Conservation (phyloP, 2,888 invertebrate species). For the Acleris laterana region DNA sequence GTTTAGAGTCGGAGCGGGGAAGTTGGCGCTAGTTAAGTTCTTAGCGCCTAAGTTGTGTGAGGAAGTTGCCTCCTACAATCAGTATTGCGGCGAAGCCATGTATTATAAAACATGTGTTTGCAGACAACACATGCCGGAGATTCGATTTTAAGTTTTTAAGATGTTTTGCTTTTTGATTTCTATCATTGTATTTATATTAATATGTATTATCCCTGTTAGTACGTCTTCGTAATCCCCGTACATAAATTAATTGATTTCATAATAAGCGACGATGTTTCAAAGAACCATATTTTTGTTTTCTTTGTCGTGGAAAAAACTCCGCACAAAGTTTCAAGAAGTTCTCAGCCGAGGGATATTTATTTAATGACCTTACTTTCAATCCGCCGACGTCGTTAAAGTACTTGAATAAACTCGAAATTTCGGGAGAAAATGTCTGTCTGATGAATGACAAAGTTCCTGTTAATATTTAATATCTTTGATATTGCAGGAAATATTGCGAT, state of each 20-base stretch:
- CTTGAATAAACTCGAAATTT: conserved; percentile 40
- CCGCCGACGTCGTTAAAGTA: conserved; percentile 42
- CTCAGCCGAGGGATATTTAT: conserved; percentile 56
- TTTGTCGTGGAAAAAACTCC: conserved; percentile 51
- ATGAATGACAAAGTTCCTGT: conserved; percentile 33
- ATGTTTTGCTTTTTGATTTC: too few relatives aligned
- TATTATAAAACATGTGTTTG: conserved; percentile 18
- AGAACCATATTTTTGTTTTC: conserved; percentile 49
- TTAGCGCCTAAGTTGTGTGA: conserved; percentile 45
- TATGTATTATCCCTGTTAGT: too few relatives aligned
- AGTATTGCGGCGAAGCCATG: conserved; percentile 13
- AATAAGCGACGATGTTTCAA: conserved; percentile 49
- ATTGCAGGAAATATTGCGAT: conserved; percentile 12
- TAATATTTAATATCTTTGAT: conserved; percentile 27
- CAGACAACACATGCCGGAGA: background rate
- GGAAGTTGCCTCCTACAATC: conserved; percentile 19
- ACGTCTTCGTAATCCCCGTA: too few relatives aligned
- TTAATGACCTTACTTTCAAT: conserved; percentile 57
- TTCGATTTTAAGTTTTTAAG: too few relatives aligned
- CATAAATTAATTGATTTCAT: conserved; percentile 25
- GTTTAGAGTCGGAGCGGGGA: conserved; percentile 42
- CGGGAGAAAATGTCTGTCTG: conserved; percentile 38
- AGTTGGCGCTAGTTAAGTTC: conserved; percentile 43
- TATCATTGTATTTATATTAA: too few relatives aligned
- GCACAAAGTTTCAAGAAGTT: conserved; percentile 53